Percentiles rank a stretch among this genome's conserved stretches.
Conservation (phyloP, 2,888 invertebrate species). For the Drosophila monieri region DNA sequence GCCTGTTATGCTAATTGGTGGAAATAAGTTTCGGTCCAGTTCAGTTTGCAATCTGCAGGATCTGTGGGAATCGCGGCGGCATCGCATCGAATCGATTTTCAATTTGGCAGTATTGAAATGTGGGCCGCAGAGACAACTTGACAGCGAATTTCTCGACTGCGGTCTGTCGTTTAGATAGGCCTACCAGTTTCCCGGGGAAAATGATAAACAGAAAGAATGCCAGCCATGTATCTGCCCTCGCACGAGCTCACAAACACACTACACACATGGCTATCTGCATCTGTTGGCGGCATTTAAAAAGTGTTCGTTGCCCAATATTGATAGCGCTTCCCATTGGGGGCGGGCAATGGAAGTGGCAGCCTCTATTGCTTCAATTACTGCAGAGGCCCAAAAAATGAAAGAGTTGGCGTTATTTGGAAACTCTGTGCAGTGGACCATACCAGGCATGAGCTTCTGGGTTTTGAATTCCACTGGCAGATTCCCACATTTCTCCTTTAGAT, state of each 20-base stretch:
- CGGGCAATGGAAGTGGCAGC: conserved; percentile 24
- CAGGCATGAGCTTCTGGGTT: conserved; percentile 30
- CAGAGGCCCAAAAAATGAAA: conserved; percentile 4
- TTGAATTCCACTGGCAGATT: conserved; percentile 10
- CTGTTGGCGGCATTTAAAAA: conserved; percentile 61
- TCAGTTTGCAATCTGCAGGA: conserved; percentile 10
- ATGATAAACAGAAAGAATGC: conserved; percentile 66
- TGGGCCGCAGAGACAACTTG: conserved; percentile 29
- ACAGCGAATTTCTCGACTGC: conserved; percentile 33
- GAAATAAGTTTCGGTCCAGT: conserved; percentile 24
- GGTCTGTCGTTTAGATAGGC: conserved; percentile 40
- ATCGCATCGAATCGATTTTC: conserved; percentile 35
- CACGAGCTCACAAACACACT: conserved; percentile 1
- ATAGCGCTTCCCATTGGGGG: conserved; percentile 58
- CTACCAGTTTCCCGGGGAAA: conserved; percentile 37
- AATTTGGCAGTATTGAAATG: conserved; percentile 41
- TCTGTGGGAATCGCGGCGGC: conserved; percentile 9
- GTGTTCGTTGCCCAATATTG: conserved; percentile 69
- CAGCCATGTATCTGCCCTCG: conserved; percentile 15
- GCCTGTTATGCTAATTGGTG: conserved; percentile 34
- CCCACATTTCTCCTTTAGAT: conserved; percentile 13
- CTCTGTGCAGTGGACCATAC: conserved; percentile 25
- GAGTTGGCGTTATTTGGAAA: conserved; percentile 43
- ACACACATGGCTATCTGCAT: conserved; percentile 32
- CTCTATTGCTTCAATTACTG: conserved; percentile 70